Base-by-base conservation (phyloP, 2,888 invertebrate species). In the Margaritifera margaritifera region DNA sequence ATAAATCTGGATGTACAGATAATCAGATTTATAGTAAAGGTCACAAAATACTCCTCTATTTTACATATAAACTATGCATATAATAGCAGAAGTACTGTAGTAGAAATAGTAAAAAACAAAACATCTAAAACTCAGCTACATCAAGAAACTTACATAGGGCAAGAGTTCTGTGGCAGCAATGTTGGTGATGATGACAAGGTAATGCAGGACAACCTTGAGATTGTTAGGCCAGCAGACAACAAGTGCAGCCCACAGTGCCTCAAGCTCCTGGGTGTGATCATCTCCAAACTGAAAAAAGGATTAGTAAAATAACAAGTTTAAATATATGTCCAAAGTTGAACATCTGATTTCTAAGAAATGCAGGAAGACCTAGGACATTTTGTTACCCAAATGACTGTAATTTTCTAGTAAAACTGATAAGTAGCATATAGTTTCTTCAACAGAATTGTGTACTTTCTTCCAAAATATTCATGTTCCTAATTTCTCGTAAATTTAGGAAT, bases 151-250 rank as follows among this genome's bases (percentile, higher is more conserved):
- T 91, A 97, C 97, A 89, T 95, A 96, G 55, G 95, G 95, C 61
- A 99, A 91, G 4, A 99, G 92, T 88, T 97, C 96, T 81, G 94
- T 94, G 18, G 99, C 98, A n/a, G 99, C 97, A 94, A 99, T 95
- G 67, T 98, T 97, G 20, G 97, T 96, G 71, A 99, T 94, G 82
- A 99, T 98, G 84, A 98, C 94, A 77, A 99, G 93, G 91, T 98
- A 99, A 27, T 98, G 93, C 76, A 99, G 94, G 85, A 99, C 97
- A 66, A 99, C 96, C 91, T 96, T 96, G 79, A 99, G 92, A 91
- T 99, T 99, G 89, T 97, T 96, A 0, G 98, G 96, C 96, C 98
- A 99, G 85, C 86, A 96, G 56, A 96, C 94, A 85, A 98, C 98
- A 72, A 99, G 91, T 1, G 96, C 97, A 54, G 96, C 95, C 99